These are phyloP conservation scores for Lagocephalus sceleratus DNA, from an alignment of 2,797 vertebrate species.

Conservation along the genomic window DNA sequence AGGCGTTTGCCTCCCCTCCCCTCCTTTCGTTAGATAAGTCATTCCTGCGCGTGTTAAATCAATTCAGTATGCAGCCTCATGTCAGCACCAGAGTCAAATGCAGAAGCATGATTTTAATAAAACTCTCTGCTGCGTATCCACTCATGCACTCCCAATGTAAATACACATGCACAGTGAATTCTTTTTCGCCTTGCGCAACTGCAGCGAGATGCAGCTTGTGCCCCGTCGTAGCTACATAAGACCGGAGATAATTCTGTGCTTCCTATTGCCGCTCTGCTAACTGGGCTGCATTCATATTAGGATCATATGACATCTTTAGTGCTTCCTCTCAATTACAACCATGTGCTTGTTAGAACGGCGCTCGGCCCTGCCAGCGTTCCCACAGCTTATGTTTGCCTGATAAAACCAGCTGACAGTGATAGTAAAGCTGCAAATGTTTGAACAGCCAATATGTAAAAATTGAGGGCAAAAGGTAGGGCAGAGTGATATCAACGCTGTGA, in stretches of 20 bases:
- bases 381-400: conserved; percentile 28
- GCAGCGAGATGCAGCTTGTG: background rate
- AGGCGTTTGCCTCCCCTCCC: conserved; percentile 7
- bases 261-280: conserved; percentile 14
- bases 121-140: background rate
- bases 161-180: background rate
- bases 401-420: conserved; percentile 25
- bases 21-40: conserved; percentile 10
- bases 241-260: background rate
- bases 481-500: background rate
- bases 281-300: conserved; percentile 10
- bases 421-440: conserved; percentile 12
- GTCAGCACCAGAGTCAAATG: conserved; percentile 3
- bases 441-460: background rate
- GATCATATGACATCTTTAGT: conserved; percentile 29
- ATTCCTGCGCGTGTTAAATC: conserved; percentile 17
- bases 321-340: conserved; percentile 38
- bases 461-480: background rate
- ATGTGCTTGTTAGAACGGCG: conserved; percentile 43
- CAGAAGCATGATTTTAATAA: conserved; percentile 6
- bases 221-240: no score
- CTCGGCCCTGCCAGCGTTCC: conserved; percentile 41
- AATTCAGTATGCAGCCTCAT: conserved; percentile 14
- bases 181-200: background rate
- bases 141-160: background rate